Conservation (phyloP, 2,888 invertebrate species). For the Andrena haemorrhoa region DNA sequence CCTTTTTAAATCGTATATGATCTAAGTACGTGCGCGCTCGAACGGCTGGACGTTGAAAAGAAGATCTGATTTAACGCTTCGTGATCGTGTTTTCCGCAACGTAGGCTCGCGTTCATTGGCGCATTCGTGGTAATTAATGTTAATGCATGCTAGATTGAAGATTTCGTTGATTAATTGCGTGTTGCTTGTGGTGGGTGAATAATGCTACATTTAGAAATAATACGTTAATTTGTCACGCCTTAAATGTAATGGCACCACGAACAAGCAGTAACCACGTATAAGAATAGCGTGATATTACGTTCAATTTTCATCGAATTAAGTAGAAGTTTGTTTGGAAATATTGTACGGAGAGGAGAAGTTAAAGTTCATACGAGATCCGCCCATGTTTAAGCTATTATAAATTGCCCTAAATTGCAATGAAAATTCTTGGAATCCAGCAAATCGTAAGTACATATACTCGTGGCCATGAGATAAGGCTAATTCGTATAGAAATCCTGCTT, state of each 20-base stretch:
- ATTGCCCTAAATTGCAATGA: no score
- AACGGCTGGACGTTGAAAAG: neutral
- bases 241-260: neutral
- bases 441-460: no score
- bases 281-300: neutral
- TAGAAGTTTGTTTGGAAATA: neutral
- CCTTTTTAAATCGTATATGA: neutral
- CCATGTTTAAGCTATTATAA: no score
- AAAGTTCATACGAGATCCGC: no score
- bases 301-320: neutral
- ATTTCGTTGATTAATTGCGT: slow-evolving; percentile 49
- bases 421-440: no score
- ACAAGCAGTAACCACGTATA: neutral
- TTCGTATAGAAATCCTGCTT: no score
- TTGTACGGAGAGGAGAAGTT: neutral
- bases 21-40: neutral
- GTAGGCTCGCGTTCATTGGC: slow-evolving; percentile 11
- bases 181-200: slow-evolving; percentile 21
- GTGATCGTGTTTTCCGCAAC: slow-evolving; percentile 10
- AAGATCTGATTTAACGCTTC: slow-evolving; percentile 21
- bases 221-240: slow-evolving; percentile 34
- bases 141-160: slow-evolving; percentile 34
- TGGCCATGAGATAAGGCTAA: no score
- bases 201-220: slow-evolving; percentile 24
- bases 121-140: slow-evolving; percentile 47